Evolutionary conservation across 1,140 invertebrate species (phyloP), one percentile per base, ranked within the genome.

Genomic region (Danaus melanippus): DNA sequence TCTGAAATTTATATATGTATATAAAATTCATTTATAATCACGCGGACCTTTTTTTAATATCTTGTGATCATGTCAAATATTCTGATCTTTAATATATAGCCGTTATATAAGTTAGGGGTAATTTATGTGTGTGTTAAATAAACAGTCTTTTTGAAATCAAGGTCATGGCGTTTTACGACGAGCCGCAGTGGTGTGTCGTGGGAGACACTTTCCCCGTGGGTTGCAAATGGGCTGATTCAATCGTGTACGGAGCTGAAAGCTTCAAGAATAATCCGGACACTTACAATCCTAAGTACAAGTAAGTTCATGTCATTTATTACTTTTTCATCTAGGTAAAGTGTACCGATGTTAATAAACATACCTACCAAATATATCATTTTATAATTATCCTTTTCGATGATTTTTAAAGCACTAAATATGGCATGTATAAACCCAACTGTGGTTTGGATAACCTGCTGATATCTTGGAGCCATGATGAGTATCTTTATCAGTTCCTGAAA

Each of bases 401-500:
- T 12, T 47, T 32, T 62, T 55, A 40, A 72, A 95, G 94, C 76
- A 96, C 96, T 0, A 93, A 95, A 76, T 92, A 93, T 70, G 97
- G 97, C 42, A 97, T 99, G 60, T 99, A 99, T 82, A 69, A 92
- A 60, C 91, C 95, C 8, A 91, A 95, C 71, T 98, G 96, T 80
- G 97, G 97, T 0, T 76, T 99, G 44, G 91, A 95, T 10, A 95
- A 97, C 51, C 77, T 99, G n/a, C 71, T 92, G 9, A 95, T 99
- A 92, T 97, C 96, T 2, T 99, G 97, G 97, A 96, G 97, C 2
- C 97, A 99, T 76, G 97, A 99, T 83, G 97, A 98, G 79, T 97
- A 97, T 76, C 79, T 98, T 65, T 98, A 97, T 82, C 89, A 90
- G 64, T 92, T 97, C 43, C 89, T 99, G 10, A 89, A 90, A 53